Evolutionary conservation across 1,140 invertebrate species (phyloP), one percentile per base, ranked within the genome.

Genomic region (Holcopasites calliopsidis): DNA sequence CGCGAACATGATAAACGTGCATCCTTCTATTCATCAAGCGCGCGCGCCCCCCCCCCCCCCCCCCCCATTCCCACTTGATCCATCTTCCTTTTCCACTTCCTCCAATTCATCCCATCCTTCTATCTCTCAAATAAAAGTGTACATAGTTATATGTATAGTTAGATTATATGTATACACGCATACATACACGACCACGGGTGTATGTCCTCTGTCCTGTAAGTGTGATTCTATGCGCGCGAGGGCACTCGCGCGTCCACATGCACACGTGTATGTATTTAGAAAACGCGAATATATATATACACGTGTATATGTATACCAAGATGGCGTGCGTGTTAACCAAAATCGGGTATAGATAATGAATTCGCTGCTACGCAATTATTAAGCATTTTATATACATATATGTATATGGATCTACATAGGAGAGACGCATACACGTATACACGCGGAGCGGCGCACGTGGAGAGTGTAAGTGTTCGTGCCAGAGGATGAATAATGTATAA

Each of bases 121-220:
- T 0, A 18, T 81, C 76, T 78, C 73, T 82, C 85, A 62, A 64
- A 33, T 8, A 65, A 55, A 74, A 74, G 31, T 92, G 90, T 92
- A 92, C 85, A 92, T 91, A 92, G 89, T 90, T 91, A 90, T 90
- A 91, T 91, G 89, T 90, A 91, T 92, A 92, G 89, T 88, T 91
- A 90, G 89, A 90, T 90, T 89, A 86, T 88, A 85, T 87, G 78
- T 77, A 76, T 87, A 77, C 84, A 82, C 77, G 72, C 76, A 77
- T 85, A 85, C 79, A 79, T 73, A 79, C 62, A 33, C 55, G 62
- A 7, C 47, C 69, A 77, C 16, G n/a, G 44, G 44, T n/a, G 44
- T 47, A 47, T 50, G 79, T 58, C 35, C 40, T 16, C 50, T 74
- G 71, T 57, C 71, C n/a, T 74, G 71, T 47, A 74, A 72, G 33